Evolutionary conservation across 2,888 invertebrate species (phyloP), one percentile per base, ranked within the genome.

Genomic region (Ephialtes manifestator): DNA sequence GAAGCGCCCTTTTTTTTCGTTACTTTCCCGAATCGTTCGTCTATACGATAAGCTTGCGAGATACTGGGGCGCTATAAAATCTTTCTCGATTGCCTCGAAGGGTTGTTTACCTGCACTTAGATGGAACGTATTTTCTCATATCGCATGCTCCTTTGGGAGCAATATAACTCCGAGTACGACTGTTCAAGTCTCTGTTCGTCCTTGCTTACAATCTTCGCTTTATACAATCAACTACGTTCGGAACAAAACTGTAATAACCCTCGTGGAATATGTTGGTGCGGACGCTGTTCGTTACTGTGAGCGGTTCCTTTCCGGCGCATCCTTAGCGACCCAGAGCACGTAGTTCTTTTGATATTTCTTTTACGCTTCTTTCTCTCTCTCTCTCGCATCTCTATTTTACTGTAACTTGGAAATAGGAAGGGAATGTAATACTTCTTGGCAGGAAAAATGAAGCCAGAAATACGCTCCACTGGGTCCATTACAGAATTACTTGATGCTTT

Each of bases 261-360:
- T 39, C 53, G 53, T 18, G 20, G 75, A 77, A 55, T 76, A 77
- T 55, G 55, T 84, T n/a, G 72, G n/a, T 55, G 51, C 68, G 68
- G 58, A 74, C 20, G 72, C 28, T 13, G 46, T 11, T 1, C 8
- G 28, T 20, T 24, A 24, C 63, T 20, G 11, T 15, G 24, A 35
- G 10, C 48, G n/a, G 15, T 63, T 51, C 53, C 28, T 39, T 31
- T 55, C 55, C 65, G 24, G 28, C 8, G 46, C 53, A n/a, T 13
- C 58, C 20, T 71, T 28, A 39, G 24, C 11, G 46, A 78, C 74
- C 43, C 84, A 4, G 65, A 20, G 60, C 84, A 84, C 81, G 84
- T 84, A 77, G 35, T 72, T 81, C 77, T 78, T 84, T 84, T 84
- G 84, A 84, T 81, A 84, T 84, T 78, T 78, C 81, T 63, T 70